Conservation (phyloP, 2,888 invertebrate genomes). For the Drosophila formosana region DNA sequence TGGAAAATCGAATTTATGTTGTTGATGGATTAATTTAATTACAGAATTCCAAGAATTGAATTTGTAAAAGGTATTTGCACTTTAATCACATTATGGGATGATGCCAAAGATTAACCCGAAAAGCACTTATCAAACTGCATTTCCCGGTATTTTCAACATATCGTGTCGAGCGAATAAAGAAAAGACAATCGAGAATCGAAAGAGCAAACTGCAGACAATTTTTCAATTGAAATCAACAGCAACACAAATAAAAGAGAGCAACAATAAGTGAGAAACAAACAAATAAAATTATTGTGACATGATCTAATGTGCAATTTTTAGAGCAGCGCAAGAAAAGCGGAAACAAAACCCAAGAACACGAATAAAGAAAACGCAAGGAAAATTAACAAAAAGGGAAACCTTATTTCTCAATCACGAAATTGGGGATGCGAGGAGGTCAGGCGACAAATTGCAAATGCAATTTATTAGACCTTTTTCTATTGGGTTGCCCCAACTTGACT, state of each 20-base stretch:
- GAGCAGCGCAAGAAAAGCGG: conserved; percentile 46
- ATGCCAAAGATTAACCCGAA: conserved; percentile 12
- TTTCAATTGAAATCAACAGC: conserved; percentile 46
- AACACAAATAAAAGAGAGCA: neutral
- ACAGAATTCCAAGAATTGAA: conserved; percentile 1
- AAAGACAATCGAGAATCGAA: conserved; percentile 3
- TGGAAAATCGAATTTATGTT: neutral
- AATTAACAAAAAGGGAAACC: conserved; percentile 29
- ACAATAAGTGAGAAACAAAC: conserved; percentile 33
- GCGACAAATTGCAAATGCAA: conserved; percentile 59
- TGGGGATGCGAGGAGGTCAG: conserved; percentile 31
- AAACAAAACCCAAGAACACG: conserved; percentile 40
- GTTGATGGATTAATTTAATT: neutral
- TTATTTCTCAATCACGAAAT: conserved; percentile 7
- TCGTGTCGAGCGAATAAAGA: conserved; percentile 3
- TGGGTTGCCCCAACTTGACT: conserved; percentile 24
- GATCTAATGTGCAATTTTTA: conserved; percentile 81
- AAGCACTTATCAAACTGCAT: conserved; percentile 22
- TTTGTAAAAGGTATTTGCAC: neutral
- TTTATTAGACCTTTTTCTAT: conserved; percentile 62
- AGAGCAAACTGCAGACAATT: conserved; percentile 32
- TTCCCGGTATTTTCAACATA: conserved; percentile 28
- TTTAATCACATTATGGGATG: neutral
- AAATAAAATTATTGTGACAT: conserved; percentile 77
- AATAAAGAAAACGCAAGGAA: conserved; percentile 15